Evolutionary conservation across 2,797 vertebrate genomes (phyloP).

Genomic region (Phoeniculus purpureus): DNA sequence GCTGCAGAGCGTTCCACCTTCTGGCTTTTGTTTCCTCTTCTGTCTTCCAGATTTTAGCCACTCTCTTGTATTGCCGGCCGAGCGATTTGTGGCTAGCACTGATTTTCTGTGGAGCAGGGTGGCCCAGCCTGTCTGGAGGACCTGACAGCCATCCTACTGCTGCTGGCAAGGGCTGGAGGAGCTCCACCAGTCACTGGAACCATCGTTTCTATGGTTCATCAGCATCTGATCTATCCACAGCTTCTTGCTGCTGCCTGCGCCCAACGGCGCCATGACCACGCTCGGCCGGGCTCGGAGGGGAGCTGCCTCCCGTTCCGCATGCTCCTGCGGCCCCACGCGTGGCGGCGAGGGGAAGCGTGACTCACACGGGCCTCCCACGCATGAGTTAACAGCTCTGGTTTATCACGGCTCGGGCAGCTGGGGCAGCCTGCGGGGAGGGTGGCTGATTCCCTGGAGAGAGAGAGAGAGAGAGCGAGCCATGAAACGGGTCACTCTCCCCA

Average conservation of each 20-base stretch:
- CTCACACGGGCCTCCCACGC: constrained; percentile 35
- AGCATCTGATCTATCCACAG: constrained; percentile 20
- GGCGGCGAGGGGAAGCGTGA: not conserved
- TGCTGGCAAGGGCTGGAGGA: constrained; percentile 38
- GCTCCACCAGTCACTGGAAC: not conserved
- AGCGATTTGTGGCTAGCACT: not conserved
- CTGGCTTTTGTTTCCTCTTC: constrained; percentile 4
- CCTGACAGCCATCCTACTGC: not conserved
- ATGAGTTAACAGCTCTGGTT: constrained; percentile 14
- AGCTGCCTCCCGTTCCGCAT: not conserved
- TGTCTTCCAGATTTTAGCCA: constrained; percentile 59
- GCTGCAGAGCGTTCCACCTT: constrained; percentile 6
- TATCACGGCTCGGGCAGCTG: constrained; percentile 9
- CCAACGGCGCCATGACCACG: rapidly evolving
- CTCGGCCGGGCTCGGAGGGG: rapidly evolving
- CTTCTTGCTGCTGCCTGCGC: not conserved
- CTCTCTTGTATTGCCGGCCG: constrained; percentile 21
- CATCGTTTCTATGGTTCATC: not conserved
- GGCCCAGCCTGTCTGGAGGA: not conserved
- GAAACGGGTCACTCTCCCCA: not conserved
- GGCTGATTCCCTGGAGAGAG: not conserved
- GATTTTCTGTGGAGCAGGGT: constrained; percentile 38
- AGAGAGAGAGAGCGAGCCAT: too few species aligned
- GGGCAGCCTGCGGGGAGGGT: not conserved
- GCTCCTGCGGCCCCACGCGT: rapidly evolving